Evolutionary conservation across 1,140 invertebrate species (phyloP), one percentile per base, ranked within the genome.

Genomic region (Macrobrachium nipponense): DNA sequence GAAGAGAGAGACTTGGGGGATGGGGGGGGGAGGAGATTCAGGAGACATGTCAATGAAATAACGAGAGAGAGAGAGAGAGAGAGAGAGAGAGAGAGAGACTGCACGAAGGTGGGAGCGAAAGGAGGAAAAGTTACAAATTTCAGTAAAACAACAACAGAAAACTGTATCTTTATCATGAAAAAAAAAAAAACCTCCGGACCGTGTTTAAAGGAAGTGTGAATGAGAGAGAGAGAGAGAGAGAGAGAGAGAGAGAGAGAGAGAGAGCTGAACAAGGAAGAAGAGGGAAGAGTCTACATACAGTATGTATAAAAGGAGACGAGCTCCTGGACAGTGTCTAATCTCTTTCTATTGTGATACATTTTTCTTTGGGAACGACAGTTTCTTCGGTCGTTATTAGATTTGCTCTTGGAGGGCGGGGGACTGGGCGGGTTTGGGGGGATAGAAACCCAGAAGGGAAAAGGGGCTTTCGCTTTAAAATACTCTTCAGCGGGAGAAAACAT

Each of bases 11-110:
- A n/a, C 20, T 73, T n/a, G 18, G 43, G 5, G 43, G 36, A 20
- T 20, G 43, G n/a, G 20, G 60, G 58, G 43, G n/a, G 20, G 60
- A 66, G 36, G n/a, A 36, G 15, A 66, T 18, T 62, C 11, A 6
- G 17, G 23, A 15, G 15, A 59, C 18, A 58, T 36, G 51, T 17
- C 10, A 77, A 58, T 20, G 43, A 20, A 51, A 77, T n/a, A 14
- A 6, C 36, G 61, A 64, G 18, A 80, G 58, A 80, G 61, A 68
- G 60, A 27, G 20, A 64, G 59, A 27, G 61, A 43, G 78, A 59
- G 23, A 73, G 70, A 73, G 17, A 27, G 70, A 73, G 23, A 73
- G 70, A 73, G 70, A 73, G 70, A 73, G 23, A 73, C 62, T 64
- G 15, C 62, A 17, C 62, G 62, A 64, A 36, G 27, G 27, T 36